Evolutionary conservation across 2,797 vertebrate species (phyloP).

Genomic region (Lutjanus campechanus): DNA sequence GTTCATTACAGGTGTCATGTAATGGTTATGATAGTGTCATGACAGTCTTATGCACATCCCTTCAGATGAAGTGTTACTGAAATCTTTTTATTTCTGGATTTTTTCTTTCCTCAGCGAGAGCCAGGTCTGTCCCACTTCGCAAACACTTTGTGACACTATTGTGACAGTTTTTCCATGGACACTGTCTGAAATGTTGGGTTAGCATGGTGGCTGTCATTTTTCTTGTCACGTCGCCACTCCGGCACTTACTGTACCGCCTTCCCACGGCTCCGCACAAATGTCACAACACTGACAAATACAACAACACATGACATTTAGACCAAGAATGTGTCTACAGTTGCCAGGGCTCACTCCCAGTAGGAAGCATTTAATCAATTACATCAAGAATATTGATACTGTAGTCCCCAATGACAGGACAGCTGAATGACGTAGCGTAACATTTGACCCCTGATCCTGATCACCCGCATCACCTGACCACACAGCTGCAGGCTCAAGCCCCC

Average conservation of each 20-base stretch:
- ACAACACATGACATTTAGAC: slow-evolving; percentile 53
- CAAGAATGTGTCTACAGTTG: slow-evolving; percentile 19
- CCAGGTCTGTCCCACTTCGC: slow-evolving; percentile 16
- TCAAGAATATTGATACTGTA: slow-evolving; percentile 34
- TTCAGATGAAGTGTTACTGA: too few species aligned
- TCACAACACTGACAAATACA: slow-evolving; percentile 54
- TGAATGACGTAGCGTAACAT: slow-evolving; percentile 49
- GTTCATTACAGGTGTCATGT: too few species aligned
- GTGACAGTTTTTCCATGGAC: slow-evolving; percentile 52
- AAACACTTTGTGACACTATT: slow-evolving; percentile 42
- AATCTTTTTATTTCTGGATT: slow-evolving; percentile 12
- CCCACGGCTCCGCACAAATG: slow-evolving; percentile 41
- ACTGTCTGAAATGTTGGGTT: slow-evolving; percentile 56
- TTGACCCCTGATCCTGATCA: slow-evolving; percentile 49
- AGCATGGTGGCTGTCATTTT: slow-evolving; percentile 51
- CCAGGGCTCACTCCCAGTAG: slow-evolving; percentile 17
- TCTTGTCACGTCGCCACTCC: slow-evolving; percentile 50
- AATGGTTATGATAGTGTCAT: background rate
- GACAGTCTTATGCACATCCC: too few species aligned
- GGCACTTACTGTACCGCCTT: slow-evolving; percentile 38
- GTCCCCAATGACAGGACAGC: slow-evolving; percentile 15
- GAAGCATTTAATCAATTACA: slow-evolving; percentile 51
- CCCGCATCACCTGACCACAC: slow-evolving; percentile 34
- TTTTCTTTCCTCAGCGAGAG: slow-evolving; percentile 17
- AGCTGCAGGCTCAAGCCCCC: slow-evolving; percentile 23